A percentile compares a stretch with the other conserved stretches of the same genome.
Evolutionary conservation across 1,140 invertebrate genomes (phyloP).

Genomic region (Drosophila prosaltans): DNA sequence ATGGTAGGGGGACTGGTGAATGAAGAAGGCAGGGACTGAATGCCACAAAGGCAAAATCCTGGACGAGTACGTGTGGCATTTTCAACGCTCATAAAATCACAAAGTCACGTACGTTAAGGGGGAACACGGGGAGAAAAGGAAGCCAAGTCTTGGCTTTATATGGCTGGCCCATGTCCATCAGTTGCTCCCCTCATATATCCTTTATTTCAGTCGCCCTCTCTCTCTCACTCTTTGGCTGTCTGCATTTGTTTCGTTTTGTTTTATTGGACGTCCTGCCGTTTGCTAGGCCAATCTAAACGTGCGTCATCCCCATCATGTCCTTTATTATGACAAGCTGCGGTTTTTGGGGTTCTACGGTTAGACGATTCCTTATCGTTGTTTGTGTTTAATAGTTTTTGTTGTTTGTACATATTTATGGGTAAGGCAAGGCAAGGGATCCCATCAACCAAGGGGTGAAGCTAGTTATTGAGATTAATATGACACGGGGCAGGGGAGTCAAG

Average conservation of each 20-base stretch:
- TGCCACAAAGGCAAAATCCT: conserved; percentile 54
- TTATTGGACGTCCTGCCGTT: conserved; percentile 62
- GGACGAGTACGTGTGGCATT: conserved; percentile 68
- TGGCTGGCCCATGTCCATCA: conserved; percentile 65
- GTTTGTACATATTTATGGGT: conserved; percentile 64
- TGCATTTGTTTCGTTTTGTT: conserved; percentile 32
- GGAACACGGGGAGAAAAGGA: conserved; percentile 15
- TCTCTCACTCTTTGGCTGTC: conserved; percentile 27
- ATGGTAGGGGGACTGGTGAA: conserved; percentile 9
- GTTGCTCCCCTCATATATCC: neutral
- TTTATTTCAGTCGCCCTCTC: neutral
- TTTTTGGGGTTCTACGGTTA: conserved; percentile 37
- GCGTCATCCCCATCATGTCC: conserved; percentile 45
- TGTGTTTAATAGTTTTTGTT: conserved; percentile 76
- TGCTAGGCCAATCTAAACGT: conserved; percentile 59
- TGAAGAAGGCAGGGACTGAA: neutral
- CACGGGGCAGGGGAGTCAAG: neutral
- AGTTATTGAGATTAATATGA: conserved; percentile 68
- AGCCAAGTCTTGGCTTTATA: conserved; percentile 24
- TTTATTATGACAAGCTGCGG: conserved; percentile 80
- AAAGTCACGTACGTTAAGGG: conserved; percentile 68
- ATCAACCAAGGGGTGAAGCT: conserved; percentile 10
- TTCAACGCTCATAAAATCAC: conserved; percentile 76
- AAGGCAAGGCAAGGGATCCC: conserved; percentile 16
- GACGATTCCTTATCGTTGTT: conserved; percentile 53